Evolutionary conservation across 2,797 vertebrate genomes (phyloP).

Genomic region (Molothrus ater): DNA sequence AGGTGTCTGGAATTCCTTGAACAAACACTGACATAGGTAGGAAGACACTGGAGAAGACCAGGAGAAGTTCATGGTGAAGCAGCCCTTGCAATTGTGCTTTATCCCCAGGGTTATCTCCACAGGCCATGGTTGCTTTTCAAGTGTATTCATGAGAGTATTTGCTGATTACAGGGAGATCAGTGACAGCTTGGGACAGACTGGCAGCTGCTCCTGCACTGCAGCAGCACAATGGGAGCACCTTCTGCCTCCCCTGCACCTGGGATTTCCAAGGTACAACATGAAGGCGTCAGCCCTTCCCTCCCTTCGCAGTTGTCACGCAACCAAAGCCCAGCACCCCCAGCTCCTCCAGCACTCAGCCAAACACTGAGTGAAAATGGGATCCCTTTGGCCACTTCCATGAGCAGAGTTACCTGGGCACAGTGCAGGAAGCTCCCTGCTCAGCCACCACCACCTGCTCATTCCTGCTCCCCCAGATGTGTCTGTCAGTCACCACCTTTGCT

Average conservation of each 20-base stretch:
- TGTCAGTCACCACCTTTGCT: rapidly evolving
- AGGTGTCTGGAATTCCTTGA: not conserved
- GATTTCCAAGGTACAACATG: rapidly evolving
- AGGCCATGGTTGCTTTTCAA: not conserved
- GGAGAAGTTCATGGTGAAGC: not conserved
- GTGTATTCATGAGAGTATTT: not conserved
- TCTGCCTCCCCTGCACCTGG: not conserved
- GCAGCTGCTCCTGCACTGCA: not conserved
- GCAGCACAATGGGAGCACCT: not conserved
- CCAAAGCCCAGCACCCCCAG: rapidly evolving
- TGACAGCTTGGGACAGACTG: not conserved
- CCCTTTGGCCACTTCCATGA: not conserved
- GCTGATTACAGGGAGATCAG: not conserved
- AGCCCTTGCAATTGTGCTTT: not conserved
- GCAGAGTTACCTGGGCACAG: not conserved
- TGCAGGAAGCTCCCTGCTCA: not conserved
- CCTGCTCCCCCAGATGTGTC: rapidly evolving
- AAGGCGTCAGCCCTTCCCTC: not conserved
- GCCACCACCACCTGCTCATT: rapidly evolving
- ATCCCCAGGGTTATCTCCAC: not conserved
- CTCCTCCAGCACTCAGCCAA: not conserved
- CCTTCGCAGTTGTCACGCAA: rapidly evolving
- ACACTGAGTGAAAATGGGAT: rapidly evolving
- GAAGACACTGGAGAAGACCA: not conserved
- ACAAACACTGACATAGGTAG: not conserved